These are phyloP conservation scores for Oreochromis tanganicae DNA, from an alignment of 2,113 vertebrate genomes.

Conservation along the genomic window DNA sequence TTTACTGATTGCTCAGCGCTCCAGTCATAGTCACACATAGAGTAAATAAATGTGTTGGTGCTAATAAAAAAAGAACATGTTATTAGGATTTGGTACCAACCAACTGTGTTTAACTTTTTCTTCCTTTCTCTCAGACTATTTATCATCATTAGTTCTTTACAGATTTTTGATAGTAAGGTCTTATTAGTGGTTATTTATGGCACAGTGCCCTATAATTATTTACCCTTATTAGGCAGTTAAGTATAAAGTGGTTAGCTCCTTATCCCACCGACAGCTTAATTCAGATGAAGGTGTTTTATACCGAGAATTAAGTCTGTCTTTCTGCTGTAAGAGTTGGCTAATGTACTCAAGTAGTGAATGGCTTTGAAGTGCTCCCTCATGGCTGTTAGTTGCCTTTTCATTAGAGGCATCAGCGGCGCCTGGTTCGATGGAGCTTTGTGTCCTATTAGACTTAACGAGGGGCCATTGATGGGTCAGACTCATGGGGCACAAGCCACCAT, in stretches of 20 bases:
- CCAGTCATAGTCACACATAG: not conserved
- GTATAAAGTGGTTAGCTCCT: conserved; percentile 1
- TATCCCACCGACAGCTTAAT: not conserved
- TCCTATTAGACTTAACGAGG: conserved; percentile 72
- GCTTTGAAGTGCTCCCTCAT: conserved; percentile 67
- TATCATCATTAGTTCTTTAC: not conserved
- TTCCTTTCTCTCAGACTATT: not conserved
- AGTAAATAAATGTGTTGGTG: not conserved
- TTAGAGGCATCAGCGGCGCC: conserved; percentile 67
- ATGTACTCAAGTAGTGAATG: conserved; percentile 47
- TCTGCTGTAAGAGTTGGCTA: conserved; percentile 33
- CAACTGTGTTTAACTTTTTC: not conserved
- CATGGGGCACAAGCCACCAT: conserved; percentile 6
- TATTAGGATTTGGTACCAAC: not conserved
- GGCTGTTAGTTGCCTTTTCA: conserved; percentile 62
- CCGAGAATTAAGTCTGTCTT: conserved; percentile 43
- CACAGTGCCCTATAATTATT: conserved; percentile 4
- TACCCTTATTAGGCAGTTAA: conserved; percentile 38
- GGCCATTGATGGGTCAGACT: conserved; percentile 61
- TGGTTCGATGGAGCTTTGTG: conserved; percentile 58
- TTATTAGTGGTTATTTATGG: not conserved
- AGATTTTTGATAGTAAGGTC: not conserved
- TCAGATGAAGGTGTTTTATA: not conserved
- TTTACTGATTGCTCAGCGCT: not conserved
- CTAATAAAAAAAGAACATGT: not conserved